These are phyloP conservation scores for Hypotaenidia philippensis DNA, from an alignment of 2,797 vertebrate genomes.

Conservation along the genomic window DNA sequence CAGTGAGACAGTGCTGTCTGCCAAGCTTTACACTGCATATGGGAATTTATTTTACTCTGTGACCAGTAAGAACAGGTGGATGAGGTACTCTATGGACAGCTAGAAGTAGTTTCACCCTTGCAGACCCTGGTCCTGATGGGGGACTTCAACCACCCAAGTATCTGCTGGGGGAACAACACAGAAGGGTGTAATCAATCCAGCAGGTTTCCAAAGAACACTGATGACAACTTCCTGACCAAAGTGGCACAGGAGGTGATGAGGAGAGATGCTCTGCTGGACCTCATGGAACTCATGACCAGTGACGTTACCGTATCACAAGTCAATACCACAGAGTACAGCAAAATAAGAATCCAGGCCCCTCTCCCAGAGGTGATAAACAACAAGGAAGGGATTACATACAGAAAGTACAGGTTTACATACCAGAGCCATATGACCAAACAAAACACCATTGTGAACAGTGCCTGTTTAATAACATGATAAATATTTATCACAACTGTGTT, in stretches of 20 bases:
- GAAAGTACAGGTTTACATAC: too few relatives aligned
- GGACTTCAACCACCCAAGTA: not conserved
- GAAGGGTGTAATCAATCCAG: not conserved
- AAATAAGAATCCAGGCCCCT: too few relatives aligned
- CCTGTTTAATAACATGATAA: too few relatives aligned
- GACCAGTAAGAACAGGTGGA: not conserved
- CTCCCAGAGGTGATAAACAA: too few relatives aligned
- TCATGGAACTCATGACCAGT: too few relatives aligned
- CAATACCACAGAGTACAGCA: too few relatives aligned
- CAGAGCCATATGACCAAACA: too few relatives aligned
- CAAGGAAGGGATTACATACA: too few relatives aligned
- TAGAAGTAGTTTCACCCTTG: not conserved
- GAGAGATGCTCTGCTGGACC: not conserved
- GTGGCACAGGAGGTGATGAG: not conserved
- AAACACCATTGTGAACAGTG: too few relatives aligned
- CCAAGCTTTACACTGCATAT: not conserved
- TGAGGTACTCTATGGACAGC: not conserved
- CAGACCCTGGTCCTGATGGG: not conserved
- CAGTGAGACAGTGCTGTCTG: not conserved
- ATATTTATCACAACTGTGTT: too few relatives aligned
- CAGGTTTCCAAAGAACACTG: rapidly evolving
- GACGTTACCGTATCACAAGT: too few relatives aligned
- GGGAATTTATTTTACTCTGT: not conserved
- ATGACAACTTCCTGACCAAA: not conserved
- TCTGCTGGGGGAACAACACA: not conserved